Evolutionary conservation across 2,888 invertebrate genomes (phyloP), one percentile per base, ranked within the genome.

Genomic region (Ferdinandea cuprea): DNA sequence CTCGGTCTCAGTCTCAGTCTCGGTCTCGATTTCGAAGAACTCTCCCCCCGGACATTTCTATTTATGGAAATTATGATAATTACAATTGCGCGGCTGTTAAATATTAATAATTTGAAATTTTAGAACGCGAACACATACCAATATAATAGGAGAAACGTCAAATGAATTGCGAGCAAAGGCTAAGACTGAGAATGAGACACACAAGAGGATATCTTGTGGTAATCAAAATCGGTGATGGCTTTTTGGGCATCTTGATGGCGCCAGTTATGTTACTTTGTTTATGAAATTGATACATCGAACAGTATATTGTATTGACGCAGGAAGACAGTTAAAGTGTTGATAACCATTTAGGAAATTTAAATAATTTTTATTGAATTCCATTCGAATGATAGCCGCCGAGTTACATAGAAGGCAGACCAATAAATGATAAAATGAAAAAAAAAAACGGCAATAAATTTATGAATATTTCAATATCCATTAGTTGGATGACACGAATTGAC

Each of bases 61-160:
- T 56, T 61, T 61, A 8, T 44, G 40, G 17, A 17, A 46, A 48
- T n/a, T 61, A 61, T 78, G 83, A 78, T 73, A 83, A 83, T 78
- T 68, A 78, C 83, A 78, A 83, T 83, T 83, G 78, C 83, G 83
- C 56, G 83, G 78, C 72, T 56, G 72, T 78, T 83, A 78, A 78
- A 83, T 78, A 83, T 83, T 83, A 61, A 78, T 68, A 78, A 76
- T 61, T 76, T 44, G 59, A 83, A 68, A 61, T 72, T 68, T 83
- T 52, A 48, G 40, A 76, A 30, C 50, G 40, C 48, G 1, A 37
- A 19, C 4, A n/a, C n/a, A 4, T 1, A 25, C n/a, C n/a, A n/a
- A n/a, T n/a, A n/a, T n/a, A 40, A 21, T 17, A 9, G 42, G 5
- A 44, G 15, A 5, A 40, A 8, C 6, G 15, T 9, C 4, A 25